Conservation (phyloP, 1,140 invertebrate species). For the Brachionus calyciflorus region DNA sequence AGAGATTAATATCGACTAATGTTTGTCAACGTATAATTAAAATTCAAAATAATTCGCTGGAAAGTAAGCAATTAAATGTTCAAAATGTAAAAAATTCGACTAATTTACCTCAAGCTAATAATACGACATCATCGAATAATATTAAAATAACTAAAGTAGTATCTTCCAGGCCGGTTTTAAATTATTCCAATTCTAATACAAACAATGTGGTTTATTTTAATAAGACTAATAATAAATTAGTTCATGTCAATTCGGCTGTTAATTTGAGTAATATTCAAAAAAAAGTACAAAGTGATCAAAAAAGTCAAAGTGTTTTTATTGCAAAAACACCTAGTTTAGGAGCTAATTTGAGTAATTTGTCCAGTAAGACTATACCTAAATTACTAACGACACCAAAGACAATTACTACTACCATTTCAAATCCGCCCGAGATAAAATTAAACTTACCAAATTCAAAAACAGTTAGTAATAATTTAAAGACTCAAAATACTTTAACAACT, state of each 20-base stretch:
- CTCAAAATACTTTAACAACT: not conserved
- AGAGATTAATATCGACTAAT: slow-evolving; percentile 15
- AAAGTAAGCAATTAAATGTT: not conserved
- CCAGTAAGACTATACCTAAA: slow-evolving; percentile 22
- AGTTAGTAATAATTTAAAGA: no score
- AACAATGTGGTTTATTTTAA: slow-evolving; percentile 11
- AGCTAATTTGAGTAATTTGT: not conserved
- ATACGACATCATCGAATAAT: no score
- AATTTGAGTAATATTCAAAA: slow-evolving; percentile 21
- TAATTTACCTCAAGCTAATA: not conserved
- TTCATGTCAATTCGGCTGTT: not conserved
- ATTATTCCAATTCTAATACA: not conserved
- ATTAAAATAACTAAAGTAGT: slow-evolving; percentile 42
- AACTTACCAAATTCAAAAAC: not conserved
- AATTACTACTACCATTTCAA: not conserved
- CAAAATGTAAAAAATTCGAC: no score
- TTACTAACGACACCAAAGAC: not conserved
- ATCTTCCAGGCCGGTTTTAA: not conserved
- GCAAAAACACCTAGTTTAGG: not conserved
- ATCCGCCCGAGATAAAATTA: not conserved
- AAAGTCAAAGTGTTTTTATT: not conserved
- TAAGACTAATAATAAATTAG: slow-evolving; percentile 32
- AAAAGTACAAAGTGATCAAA: not conserved
- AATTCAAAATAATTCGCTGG: not conserved
- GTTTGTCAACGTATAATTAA: slow-evolving; percentile 31